Evolutionary conservation across 1,140 invertebrate species (phyloP), one percentile per base, ranked within the genome.

Genomic region (Bombus superbus): DNA sequence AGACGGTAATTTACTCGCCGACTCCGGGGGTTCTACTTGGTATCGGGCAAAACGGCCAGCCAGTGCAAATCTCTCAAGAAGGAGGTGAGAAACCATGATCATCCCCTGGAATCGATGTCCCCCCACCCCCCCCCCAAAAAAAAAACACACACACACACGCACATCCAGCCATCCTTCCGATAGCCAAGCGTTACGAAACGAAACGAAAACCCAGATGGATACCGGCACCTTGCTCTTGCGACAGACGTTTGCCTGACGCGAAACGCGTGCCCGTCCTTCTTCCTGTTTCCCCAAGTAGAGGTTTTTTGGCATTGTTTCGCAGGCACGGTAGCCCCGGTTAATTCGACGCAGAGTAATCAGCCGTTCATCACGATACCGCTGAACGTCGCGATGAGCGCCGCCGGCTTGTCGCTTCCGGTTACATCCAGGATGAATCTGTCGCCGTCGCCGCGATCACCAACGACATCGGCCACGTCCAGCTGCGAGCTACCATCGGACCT

Each of bases 291-390:
- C 75, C 73, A 77, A 77, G 74, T 77, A 83, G 82, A 78, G 78
- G n/a, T 74, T 75, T 81, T 74, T 75, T 74, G 28, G 84, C 44
- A 81, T 85, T 75, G 79, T 72, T 82, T 90, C 88, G 53, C 83
- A 93, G 92, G 90, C 81, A 88, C 89, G 59, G 92, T 93, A 82
- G 89, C 93, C 82, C 91, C 91, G 79, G 89, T 92, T 44, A 94
- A 93, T 90, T 92, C 93, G 71, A 90, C 92, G 79, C 94, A 94
- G 86, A 89, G 88, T 71, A 95, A 91, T 90, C 94, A 94, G 83
- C 93, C 93, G 89, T 95, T 94, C 88, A 95, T 95, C 92, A 94
- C 94, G 88, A 95, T 95, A 92, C 94, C 94, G 73, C 88, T 94
- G 86, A 94, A 94, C 88, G 94, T 95, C 47, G 93, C 94, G 89